Evolutionary conservation across 92 coral and sea anemone genomes (phyloP), one percentile per base, ranked within the genome.

Genomic region (Zoanthus gigantus): DNA sequence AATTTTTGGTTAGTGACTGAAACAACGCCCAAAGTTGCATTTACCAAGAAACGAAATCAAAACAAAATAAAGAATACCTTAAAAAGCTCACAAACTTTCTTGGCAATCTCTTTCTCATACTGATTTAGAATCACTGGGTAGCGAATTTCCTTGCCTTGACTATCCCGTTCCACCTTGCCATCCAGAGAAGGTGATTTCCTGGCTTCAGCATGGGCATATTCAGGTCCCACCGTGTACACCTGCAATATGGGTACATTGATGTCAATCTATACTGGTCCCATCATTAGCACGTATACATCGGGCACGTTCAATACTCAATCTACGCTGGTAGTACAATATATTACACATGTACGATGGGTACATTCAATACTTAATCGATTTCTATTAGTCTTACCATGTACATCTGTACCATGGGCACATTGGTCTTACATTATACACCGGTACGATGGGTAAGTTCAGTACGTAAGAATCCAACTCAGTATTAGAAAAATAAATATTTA

Each of bases 211-310:
- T 97, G 99, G 18, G 98, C 99, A 82, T 97, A 97, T 83, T 97
- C 99, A 23, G 99, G 98, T 17, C 99, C 99, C 4, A 97, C 98
- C 0, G 99, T 97, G 75, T 97, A 97, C 56, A 97, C 98, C 99
- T 97, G 34, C 37, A 23, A 11, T 2, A 9, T 2, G 18, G 2
- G n/a, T 58, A 14, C 65, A 58, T 9, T 54, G 7, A 37, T 2
- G 10, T 54, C 60, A 54, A 6, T 10, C 15, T 37, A 37, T 54
- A 54, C 23, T 58, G 4, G 65, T 57, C 65, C 14, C 14, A 3
- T 1, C 17, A 11, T n/a, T 57, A 13, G n/a, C 65, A 58, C 0
- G n/a, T 58, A 14, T 50, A 50, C 56, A 3, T 50, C 0, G 9
- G 9, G 12, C 12, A 50, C 12, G 5, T 11, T 50, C 9, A 50